Percentiles rank a stretch among this genome's conserved stretches.
phyloP scores from a whole-genome alignment of 2,888 invertebrate species.

The Seira ritae region DNA sequence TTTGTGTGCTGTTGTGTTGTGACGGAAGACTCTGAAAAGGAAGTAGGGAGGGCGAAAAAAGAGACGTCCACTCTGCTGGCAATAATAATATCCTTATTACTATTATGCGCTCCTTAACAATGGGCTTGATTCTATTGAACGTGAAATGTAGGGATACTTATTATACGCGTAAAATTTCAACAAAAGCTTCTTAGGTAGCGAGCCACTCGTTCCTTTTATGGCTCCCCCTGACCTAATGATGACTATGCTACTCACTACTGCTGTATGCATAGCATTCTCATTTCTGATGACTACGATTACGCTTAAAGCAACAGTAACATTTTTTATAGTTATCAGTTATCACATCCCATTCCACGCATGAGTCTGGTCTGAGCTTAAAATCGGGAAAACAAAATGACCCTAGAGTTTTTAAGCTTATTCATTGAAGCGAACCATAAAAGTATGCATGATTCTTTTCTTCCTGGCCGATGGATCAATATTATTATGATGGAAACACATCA shows the following conservation, averaged over 20 bases:
- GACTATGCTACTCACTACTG: no score
- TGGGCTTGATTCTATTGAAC: neutral
- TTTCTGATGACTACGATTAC: neutral
- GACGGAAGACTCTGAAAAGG: neutral
- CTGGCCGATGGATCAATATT: constrained; percentile 28
- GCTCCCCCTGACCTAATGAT: no score
- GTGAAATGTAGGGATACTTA: no score
- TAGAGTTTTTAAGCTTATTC: constrained; percentile 2
- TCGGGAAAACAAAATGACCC: neutral
- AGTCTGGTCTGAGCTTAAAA: neutral
- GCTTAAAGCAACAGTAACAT: neutral
- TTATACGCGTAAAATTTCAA: no score
- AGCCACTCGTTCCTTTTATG: no score
- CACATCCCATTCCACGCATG: neutral
- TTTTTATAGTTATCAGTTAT: neutral
- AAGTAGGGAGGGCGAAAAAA: constrained; percentile 35
- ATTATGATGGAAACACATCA: constrained; percentile 38
- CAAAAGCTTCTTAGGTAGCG: no score
- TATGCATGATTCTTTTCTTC: constrained; percentile 26
- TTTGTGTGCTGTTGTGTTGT: no score
- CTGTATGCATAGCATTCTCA: no score
- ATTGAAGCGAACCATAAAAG: neutral
- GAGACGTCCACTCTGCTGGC: constrained; percentile 45
- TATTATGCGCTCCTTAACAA: constrained; percentile 21
- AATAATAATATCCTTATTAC: constrained; percentile 53